These are phyloP conservation scores for Samia ricini DNA, from an alignment of 1,140 invertebrate species.

Conservation along the genomic window DNA sequence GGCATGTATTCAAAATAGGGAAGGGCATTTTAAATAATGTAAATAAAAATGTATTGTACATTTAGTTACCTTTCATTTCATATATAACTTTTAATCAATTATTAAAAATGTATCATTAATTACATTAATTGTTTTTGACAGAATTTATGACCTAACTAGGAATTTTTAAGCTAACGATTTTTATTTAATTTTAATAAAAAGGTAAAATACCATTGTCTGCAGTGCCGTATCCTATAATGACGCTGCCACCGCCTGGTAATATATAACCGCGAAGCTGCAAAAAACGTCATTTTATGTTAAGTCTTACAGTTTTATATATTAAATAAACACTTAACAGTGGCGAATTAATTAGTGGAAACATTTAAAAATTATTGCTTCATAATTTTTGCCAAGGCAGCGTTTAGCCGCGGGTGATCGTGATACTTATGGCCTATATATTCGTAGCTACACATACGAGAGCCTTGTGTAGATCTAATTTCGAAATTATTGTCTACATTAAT, in stretches of 20 bases:
- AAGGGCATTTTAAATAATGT: no score
- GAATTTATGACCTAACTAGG: no score
- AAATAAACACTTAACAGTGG: neutral
- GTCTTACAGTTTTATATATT: neutral
- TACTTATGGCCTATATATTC: conserved; percentile 21
- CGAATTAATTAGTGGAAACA: neutral
- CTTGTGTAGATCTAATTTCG: conserved; percentile 36
- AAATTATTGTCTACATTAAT: conserved; percentile 32
- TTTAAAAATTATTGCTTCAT: neutral
- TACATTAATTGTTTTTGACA: no score
- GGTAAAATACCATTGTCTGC: conserved; percentile 79
- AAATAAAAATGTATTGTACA: no score
- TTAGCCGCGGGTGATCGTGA: conserved; percentile 25
- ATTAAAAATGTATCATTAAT: no score
- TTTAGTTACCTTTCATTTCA: no score
- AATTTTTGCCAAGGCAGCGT: conserved; percentile 17
- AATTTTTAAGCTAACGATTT: no score
- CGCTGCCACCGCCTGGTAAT: conserved; percentile 79
- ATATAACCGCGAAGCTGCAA: conserved; percentile 75
- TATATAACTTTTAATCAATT: no score
- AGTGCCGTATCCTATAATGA: conserved; percentile 83
- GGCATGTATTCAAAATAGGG: no score
- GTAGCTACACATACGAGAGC: conserved; percentile 15
- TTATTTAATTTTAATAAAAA: no score
- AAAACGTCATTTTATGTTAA: neutral